Base-by-base conservation (phyloP, 35 echinoderm and acorn worm species). In the Lytechinus pictus region DNA sequence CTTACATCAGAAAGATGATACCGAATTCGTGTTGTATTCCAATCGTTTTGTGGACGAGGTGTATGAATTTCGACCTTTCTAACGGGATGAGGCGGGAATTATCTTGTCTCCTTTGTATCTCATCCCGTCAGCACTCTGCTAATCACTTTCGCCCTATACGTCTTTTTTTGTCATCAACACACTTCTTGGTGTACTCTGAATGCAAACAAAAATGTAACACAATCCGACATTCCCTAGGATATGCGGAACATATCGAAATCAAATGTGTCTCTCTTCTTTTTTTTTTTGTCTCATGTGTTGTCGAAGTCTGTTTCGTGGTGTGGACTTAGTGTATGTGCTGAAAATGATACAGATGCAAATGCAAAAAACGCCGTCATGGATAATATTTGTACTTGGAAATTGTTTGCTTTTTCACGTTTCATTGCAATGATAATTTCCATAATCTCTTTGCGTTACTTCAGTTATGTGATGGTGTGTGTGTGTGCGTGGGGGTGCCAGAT, bases 231-330 rank as follows among this genome's bases (percentile, higher is more conserved):
- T 27, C 53, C 91, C 12, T 19, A 27, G 93, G 57, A 66, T 94
- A 94, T 27, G 71, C n/a, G 6, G 55, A 72, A 94, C 71, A 66
- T 66, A 27, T 94, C 21, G 27, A 94, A 66, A 54, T 94, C 5
- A 58, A 33, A 29, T 66, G n/a, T 61, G 27, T 5, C 55, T 33
- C 27, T 61, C 57, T 24, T 27, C 55, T 61, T 71, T 71, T 71
- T n/a, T 66, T 4, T 71, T 13, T 10, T 13, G 10, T 71, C 16
- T 3, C 5, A 12, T 10, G 9, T 24, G 61, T 6, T 71, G 1
- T 71, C 24, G 61, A 21, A 13, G 61, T 71, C 16, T 10, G 1
- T 71, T 21, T 58, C 61, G 19, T 13, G 56, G 57, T 79, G 19
- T 79, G 66, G 16, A 79, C 66, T 79, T 24, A 6, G 24, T 71